Conservation (phyloP, 2,888 invertebrate species). For the Teinopalpus imperialis region DNA sequence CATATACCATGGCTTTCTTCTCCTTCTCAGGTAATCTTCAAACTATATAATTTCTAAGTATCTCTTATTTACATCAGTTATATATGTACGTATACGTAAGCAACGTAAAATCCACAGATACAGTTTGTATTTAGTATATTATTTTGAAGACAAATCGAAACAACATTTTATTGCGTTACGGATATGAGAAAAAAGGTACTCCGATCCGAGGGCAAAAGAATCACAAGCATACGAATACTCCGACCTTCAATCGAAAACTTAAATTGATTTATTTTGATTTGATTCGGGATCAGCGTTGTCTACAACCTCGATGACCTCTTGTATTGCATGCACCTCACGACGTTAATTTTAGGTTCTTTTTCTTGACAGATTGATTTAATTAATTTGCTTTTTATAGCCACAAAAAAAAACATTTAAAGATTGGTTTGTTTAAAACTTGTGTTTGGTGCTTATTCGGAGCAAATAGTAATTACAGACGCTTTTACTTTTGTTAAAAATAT, state of each 20-base stretch:
- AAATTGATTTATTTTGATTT: constrained; percentile 3
- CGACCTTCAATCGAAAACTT: not conserved
- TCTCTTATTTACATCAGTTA: too few relatives aligned
- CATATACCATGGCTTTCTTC: too few relatives aligned
- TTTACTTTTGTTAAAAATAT: not conserved
- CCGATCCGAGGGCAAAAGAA: constrained; percentile 3
- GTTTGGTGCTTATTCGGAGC: constrained; percentile 1
- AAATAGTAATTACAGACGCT: not conserved
- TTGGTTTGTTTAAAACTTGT: too few relatives aligned
- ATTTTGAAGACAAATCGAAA: not conserved
- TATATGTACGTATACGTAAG: too few relatives aligned
- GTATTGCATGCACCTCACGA: too few relatives aligned
- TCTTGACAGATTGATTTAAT: constrained; percentile 1
- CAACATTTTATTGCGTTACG: not conserved
- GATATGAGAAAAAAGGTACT: not conserved
- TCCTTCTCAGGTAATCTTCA: too few relatives aligned
- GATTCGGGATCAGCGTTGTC: too few relatives aligned
- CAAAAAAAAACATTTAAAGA: too few relatives aligned
- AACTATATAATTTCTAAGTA: too few relatives aligned
- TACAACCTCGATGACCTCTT: constrained; percentile 3
- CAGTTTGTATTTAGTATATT: too few relatives aligned
- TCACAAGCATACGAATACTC: constrained; percentile 3
- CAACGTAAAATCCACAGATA: too few relatives aligned
- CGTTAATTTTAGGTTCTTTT: too few relatives aligned
- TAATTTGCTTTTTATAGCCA: not conserved